Conservation (phyloP, 2,113 vertebrate genomes). For the Dermatemys mawii region DNA sequence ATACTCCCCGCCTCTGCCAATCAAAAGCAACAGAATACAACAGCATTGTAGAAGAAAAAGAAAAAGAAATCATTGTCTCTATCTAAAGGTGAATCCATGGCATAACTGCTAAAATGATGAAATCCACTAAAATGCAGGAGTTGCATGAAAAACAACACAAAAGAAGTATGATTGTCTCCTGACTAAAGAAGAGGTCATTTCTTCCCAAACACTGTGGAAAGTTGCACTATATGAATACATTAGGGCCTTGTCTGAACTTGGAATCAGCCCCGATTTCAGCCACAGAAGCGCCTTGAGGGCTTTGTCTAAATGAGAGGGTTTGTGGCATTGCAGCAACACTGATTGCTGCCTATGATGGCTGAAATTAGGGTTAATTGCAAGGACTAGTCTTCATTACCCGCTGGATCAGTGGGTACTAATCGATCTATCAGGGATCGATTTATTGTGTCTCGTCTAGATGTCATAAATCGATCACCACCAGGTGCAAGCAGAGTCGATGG, state of each 20-base stretch:
- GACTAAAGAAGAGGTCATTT: not conserved
- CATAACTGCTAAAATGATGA: not conserved
- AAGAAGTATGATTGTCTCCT: not conserved
- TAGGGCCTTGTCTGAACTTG: not conserved
- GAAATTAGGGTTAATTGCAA: not conserved
- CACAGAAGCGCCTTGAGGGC: not conserved
- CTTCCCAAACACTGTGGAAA: not conserved
- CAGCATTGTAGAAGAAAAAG: rapidly evolving
- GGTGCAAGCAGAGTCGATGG: no score
- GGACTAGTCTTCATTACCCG: no score
- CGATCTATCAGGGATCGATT: no score
- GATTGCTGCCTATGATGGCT: not conserved
- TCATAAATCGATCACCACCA: no score
- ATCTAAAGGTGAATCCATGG: rapidly evolving
- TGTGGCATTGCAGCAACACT: not conserved
- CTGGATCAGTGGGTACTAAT: no score
- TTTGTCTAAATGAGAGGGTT: not conserved
- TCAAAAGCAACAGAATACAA: not conserved
- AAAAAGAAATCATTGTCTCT: rapidly evolving
- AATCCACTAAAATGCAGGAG: not conserved
- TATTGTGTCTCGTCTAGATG: no score
- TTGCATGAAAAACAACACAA: not conserved
- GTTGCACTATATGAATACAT: not conserved
- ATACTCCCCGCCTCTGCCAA: not conserved
- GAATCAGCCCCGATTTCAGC: not conserved